Base-by-base conservation (phyloP, 2,888 invertebrate species). In the Morpho deidamia region DNA sequence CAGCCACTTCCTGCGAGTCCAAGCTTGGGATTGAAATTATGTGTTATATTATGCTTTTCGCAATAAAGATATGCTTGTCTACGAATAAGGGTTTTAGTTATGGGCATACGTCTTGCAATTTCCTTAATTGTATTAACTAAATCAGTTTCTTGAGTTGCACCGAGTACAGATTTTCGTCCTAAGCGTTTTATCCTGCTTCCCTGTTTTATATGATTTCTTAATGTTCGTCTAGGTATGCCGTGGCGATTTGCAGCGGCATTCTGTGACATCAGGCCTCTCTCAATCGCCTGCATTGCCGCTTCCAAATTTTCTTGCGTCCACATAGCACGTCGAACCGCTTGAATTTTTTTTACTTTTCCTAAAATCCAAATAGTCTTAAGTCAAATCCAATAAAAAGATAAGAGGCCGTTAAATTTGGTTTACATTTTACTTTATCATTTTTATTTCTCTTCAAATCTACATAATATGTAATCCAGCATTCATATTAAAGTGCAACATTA, bases 31-130 rank as follows among this genome's bases (percentile, higher is more conserved):
- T 47, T 32, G 14, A 40, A 47, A 10, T 32, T 39, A 11, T 47
- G 39, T 11, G 2, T 9, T 38, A 47, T 39, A 8, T 40, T 11
- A 11, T 47, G 10, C n/a, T 40, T 32, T 11, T 47, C 39, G 33
- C 47, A 47, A 39, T 14, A 47, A 7, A 47, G 32, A 40, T 37
- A 47, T 11, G 47, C 32, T 40, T 47, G 39, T 47, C 39, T 32
- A 7, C 47, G 38, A 1, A 40, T 11, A 33, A 40, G 32, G 1
- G 3, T 11, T 4, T 11, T 23, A 7, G 39, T 38, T 1, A 46
- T 39, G 0, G 39, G n/a, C 23, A 8, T 38, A 8, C 46, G 38
- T 7, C 38, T 39, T 14, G 7, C 8, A 10, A 38, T 11, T 14
- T 23, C 10, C 37, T n/a, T 11, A 7, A 47, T 40, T 11, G 1